These are phyloP conservation scores for Ephestia elutella DNA, from an alignment of 1,140 invertebrate genomes.

Conservation along the genomic window DNA sequence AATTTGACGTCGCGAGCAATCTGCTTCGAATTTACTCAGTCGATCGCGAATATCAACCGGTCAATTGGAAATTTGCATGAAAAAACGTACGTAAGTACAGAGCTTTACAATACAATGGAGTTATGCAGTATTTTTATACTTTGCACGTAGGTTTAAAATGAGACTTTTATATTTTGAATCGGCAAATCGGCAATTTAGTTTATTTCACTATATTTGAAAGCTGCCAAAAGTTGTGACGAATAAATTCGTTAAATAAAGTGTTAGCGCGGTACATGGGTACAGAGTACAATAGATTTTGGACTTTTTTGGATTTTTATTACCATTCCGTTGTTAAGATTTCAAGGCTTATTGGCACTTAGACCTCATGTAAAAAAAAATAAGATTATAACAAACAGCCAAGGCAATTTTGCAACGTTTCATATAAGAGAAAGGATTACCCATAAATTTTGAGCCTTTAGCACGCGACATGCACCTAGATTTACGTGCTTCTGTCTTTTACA, in stretches of 20 bases:
- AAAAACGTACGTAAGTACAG: slow-evolving; percentile 49
- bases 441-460: slow-evolving; percentile 1
- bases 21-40: slow-evolving; percentile 64
- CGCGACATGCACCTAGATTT: neutral
- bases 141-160: neutral
- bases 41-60: slow-evolving; percentile 56
- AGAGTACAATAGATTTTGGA: no score
- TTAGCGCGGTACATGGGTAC: no score
- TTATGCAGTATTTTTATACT: slow-evolving; percentile 1
- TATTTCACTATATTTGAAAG: neutral
- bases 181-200: neutral
- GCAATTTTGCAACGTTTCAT: neutral
- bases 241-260: no score
- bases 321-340: no score
- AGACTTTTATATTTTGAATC: neutral
- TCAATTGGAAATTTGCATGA: slow-evolving; percentile 67
- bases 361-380: neutral
- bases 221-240: no score
- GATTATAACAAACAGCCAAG: neutral
- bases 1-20: slow-evolving; percentile 65
- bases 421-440: neutral
- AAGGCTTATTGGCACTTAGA: no score
- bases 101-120: slow-evolving; percentile 20
- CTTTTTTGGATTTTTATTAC: no score
- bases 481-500: neutral